These are phyloP conservation scores for Agrochola lota DNA, from an alignment of 2,888 invertebrate genomes.

Conservation along the genomic window DNA sequence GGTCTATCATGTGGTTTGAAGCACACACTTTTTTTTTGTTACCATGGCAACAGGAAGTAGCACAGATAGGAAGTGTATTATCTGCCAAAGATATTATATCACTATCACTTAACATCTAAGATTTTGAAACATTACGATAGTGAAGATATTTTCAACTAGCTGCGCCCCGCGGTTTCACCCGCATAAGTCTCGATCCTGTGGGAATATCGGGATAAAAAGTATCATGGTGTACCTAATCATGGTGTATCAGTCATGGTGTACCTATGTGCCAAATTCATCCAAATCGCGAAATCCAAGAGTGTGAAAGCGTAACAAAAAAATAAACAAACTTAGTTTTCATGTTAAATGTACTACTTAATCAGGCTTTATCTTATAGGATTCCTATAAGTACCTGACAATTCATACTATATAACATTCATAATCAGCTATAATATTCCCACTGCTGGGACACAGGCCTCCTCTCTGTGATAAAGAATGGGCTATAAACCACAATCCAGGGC, in stretches of 20 bases:
- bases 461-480: neutral
- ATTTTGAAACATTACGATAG: neutral
- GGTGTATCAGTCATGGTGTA: too few species aligned
- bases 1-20: too few species aligned
- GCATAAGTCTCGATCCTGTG: too few species aligned
- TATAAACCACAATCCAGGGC: neutral
- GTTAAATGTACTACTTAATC: neutral
- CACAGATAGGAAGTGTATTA: neutral
- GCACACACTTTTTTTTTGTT: too few species aligned
- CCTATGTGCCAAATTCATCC: too few species aligned
- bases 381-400: neutral
- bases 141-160: neutral
- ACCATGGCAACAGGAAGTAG: conserved; percentile 2
- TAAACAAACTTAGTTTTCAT: neutral
- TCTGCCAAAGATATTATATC: neutral
- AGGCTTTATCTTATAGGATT: neutral
- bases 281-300: too few species aligned
- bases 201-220: too few species aligned
- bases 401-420: neutral
- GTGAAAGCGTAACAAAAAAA: too few species aligned
- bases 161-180: too few species aligned
- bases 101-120: neutral
- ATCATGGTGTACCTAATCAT: too few species aligned
- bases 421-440: too few species aligned
- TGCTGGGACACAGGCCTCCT: neutral